A percentile compares a stretch with the other conserved stretches of the same genome.
Conservation (phyloP, 2,888 invertebrate genomes). For the Scaptomyza flava region DNA sequence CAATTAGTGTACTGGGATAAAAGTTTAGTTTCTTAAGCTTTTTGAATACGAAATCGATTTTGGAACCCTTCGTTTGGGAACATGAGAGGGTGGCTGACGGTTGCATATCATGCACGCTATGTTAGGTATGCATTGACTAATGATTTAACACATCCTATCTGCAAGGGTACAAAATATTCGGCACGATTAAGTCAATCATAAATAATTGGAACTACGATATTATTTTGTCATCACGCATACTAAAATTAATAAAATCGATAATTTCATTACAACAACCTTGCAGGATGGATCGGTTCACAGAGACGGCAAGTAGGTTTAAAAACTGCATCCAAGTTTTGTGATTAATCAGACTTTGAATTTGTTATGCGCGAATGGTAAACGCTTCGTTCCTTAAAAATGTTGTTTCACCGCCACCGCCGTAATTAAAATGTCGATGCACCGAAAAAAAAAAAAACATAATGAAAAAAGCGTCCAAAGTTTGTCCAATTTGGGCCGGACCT, state of each 20-base stretch:
- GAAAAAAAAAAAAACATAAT: constrained; percentile 27
- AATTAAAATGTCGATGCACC: constrained; percentile 64
- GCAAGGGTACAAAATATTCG: not conserved
- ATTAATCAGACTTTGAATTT: constrained; percentile 75
- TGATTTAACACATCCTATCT: not conserved
- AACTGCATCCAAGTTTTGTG: constrained; percentile 41
- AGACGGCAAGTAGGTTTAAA: constrained; percentile 5
- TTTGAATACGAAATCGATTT: not conserved
- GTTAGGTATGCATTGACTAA: not conserved
- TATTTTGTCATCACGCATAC: not conserved
- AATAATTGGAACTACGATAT: not conserved
- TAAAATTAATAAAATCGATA: not conserved
- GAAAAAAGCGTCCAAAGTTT: constrained; percentile 9
- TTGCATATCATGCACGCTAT: not conserved
- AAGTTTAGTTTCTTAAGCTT: not conserved
- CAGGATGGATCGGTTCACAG: not conserved
- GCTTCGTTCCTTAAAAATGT: constrained; percentile 15
- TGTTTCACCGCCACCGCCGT: constrained; percentile 22
- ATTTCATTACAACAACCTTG: not conserved
- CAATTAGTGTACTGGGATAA: not conserved
- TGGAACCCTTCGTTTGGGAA: too few species aligned
- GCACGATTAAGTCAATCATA: not conserved
- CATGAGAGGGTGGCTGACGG: too few species aligned
- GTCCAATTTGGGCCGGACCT: constrained; percentile 8
- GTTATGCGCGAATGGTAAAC: constrained; percentile 56